Evolutionary conservation across 2,113 vertebrate genomes (phyloP), one percentile per base, ranked within the genome.

Genomic region (Spheniscus mendiculus): DNA sequence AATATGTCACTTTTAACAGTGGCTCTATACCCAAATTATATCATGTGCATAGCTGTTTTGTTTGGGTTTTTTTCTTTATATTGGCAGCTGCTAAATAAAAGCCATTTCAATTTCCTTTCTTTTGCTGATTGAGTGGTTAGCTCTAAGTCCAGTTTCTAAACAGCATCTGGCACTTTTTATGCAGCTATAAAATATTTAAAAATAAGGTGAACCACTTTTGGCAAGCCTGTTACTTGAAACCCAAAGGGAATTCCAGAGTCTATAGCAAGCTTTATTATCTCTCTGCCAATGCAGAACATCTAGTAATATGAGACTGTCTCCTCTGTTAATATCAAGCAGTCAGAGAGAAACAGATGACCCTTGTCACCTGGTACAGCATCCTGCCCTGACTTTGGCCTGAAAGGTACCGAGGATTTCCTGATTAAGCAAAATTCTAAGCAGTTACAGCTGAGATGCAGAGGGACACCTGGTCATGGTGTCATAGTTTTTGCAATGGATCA

Each of bases 131-230:
- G 47, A 91, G 30, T 66, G 71, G 50, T 59, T 87, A 93, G 7
- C 58, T 79, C 20, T 18, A 82, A 65, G 77, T 85, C 87, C 81
- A 69, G 26, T 69, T 92, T 74, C 73, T 91, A 70, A 86, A 78
- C 70, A 91, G 84, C 91, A 94, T 91, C 87, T 96, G 96, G 84
- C 70, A 82, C 72, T 70, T 89, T 85, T 65, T 79, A 82, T 91
- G 34, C 34, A 80, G 70, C 83, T 74, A 93, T 96, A 65, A 97
- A 97, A 97, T 96, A 92, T 97, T 97, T 90, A 86, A 92, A 94
- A 94, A 90, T 90, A 88, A 95, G 93, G 91, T 72, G 87, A 94
- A 74, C 40, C 22, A 34, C 88, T 94, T 95, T 73, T 94, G 92
- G 79, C 76, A 94, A 95, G 71, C 42, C 42, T 59, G 66, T 86